phyloP scores from a whole-genome alignment of 2,888 invertebrate species.

The Ametastegia equiseti region DNA sequence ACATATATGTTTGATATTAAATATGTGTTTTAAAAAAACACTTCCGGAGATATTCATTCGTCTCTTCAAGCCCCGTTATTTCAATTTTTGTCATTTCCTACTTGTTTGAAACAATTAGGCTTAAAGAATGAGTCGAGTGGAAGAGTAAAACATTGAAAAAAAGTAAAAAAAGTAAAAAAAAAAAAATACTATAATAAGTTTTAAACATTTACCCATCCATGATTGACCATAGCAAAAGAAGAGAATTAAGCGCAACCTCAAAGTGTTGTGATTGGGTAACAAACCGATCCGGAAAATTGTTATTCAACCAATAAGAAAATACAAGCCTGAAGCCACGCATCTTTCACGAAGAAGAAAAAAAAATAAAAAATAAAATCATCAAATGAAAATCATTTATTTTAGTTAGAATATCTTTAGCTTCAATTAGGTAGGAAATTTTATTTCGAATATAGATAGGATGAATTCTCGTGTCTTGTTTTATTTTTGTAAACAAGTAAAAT shows the following conservation, averaged over 20 bases:
- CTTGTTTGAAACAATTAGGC: conserved; percentile 37
- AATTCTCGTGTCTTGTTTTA: conserved; percentile 71
- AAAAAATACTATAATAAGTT: conserved; percentile 50
- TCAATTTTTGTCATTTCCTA: conserved; percentile 36
- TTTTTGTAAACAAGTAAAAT: conserved; percentile 69
- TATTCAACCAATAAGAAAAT: conserved; percentile 50
- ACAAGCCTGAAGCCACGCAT: conserved; percentile 53
- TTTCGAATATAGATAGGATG: conserved; percentile 73
- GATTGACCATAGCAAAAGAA: conserved; percentile 44
- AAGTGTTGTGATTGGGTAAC: conserved; percentile 46
- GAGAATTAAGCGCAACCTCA: conserved; percentile 45
- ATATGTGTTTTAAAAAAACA: conserved; percentile 42
- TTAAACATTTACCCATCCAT: conserved; percentile 49
- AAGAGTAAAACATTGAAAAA: not conserved
- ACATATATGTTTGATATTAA: conserved; percentile 26
- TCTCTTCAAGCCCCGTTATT: conserved; percentile 50
- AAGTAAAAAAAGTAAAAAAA: not conserved
- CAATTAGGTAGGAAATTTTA: conserved; percentile 75
- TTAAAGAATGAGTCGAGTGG: conserved; percentile 7
- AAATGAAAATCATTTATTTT: conserved; percentile 61
- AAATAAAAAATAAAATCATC: conserved; percentile 56
- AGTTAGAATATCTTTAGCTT: conserved; percentile 70
- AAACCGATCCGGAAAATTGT: conserved; percentile 37
- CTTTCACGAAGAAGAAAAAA: conserved; percentile 56
- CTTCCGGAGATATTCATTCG: conserved; percentile 42